Percentiles rank a stretch among this genome's conserved stretches.
phyloP scores from a whole-genome alignment of 2,888 invertebrate species.

The Lamellibrachia satsuma region DNA sequence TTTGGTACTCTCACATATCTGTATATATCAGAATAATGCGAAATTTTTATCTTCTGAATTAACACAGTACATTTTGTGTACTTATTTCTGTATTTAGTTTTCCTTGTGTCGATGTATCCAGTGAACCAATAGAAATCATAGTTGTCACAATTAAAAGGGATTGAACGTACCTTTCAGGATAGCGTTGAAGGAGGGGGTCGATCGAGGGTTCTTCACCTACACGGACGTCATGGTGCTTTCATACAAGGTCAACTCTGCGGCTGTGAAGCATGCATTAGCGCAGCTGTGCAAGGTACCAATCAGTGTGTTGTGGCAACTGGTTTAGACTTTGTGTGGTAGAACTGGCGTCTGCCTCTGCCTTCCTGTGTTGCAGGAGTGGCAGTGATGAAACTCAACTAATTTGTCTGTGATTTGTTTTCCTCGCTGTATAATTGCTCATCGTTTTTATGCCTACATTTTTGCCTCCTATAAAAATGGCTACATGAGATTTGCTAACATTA shows the following conservation, averaged over 20 bases:
- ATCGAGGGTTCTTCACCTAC: slow-evolving; percentile 34
- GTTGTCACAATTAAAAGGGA: background rate
- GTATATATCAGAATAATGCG: background rate
- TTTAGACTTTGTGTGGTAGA: background rate
- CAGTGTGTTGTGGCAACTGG: background rate
- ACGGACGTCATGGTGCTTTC: slow-evolving; percentile 31
- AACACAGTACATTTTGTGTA: background rate
- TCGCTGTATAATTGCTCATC: background rate
- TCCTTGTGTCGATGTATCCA: background rate
- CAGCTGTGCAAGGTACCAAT: background rate
- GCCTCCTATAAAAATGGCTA: background rate
- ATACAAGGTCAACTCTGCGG: background rate
- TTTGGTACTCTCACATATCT: background rate
- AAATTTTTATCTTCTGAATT: background rate
- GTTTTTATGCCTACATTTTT: background rate
- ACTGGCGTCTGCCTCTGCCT: no score
- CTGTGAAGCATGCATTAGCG: background rate
- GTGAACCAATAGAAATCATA: background rate
- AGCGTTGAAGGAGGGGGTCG: slow-evolving; percentile 31
- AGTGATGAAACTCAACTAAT: background rate
- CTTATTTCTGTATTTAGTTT: background rate
- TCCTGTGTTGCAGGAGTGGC: background rate
- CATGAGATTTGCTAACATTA: background rate
- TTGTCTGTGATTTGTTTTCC: background rate
- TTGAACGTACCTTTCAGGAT: slow-evolving; percentile 30